Conservation (phyloP, 1,140 invertebrate species). For the Spodoptera frugiperda region DNA sequence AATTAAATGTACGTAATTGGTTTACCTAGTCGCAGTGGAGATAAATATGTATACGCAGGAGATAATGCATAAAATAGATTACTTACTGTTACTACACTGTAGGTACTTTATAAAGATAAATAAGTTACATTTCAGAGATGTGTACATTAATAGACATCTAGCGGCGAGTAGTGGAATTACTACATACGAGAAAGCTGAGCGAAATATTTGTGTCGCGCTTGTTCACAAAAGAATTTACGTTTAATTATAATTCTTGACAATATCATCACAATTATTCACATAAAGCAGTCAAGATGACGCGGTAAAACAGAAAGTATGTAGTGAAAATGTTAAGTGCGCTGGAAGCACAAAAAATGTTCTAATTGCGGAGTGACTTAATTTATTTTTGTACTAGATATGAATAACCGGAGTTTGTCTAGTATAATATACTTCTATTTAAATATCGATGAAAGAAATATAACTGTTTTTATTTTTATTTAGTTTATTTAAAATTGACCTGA, state of each 20-base stretch:
- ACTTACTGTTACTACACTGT: background rate
- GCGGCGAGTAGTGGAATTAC: constrained; percentile 2
- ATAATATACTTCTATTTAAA: too few relatives aligned
- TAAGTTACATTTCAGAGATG: background rate
- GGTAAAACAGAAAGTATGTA: constrained; percentile 17
- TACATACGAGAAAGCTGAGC: constrained; percentile 1
- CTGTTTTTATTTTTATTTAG: too few relatives aligned
- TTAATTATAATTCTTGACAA: constrained; percentile 31
- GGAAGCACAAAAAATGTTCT: constrained; percentile 5
- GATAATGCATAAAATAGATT: constrained; percentile 25
- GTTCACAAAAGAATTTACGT: constrained; percentile 9
- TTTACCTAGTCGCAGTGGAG: constrained; percentile 58
- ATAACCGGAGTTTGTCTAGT: background rate
- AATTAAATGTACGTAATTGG: constrained; percentile 71
- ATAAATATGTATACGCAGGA: constrained; percentile 26
- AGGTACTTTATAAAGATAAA: background rate
- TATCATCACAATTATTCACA: constrained; percentile 13
- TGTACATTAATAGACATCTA: constrained; percentile 34
- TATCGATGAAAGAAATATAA: too few relatives aligned
- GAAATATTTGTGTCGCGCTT: constrained; percentile 17
- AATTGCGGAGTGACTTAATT: background rate
- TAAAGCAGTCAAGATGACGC: constrained; percentile 1
- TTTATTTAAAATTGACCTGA: too few relatives aligned
- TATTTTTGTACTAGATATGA: background rate
- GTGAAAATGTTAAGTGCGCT: constrained; percentile 13